A percentile compares a stretch with the other conserved stretches of the same genome.
Conservation (phyloP, 2,797 vertebrate species). For the Spheniscus humboldti region DNA sequence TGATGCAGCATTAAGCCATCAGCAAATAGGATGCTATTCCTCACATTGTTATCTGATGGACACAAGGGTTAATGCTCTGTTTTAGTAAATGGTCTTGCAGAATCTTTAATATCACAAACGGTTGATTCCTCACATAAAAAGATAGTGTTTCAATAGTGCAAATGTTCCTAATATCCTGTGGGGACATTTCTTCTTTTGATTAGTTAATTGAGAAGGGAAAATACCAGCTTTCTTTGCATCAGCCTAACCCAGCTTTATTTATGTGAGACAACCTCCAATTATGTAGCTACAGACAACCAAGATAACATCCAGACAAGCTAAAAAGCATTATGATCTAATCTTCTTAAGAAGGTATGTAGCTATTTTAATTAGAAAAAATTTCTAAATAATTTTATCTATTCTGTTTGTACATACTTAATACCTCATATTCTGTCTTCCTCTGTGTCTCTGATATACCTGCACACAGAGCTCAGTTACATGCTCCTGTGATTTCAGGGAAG, state of each 20-base stretch:
- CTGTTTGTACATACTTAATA: neutral
- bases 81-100: neutral
- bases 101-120: neutral
- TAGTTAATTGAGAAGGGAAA: neutral
- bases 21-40: neutral
- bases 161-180: neutral
- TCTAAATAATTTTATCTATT: neutral
- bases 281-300: neutral
- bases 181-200: neutral
- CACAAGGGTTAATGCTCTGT: neutral
- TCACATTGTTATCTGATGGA: neutral
- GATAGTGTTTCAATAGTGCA: neutral
- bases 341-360: neutral
- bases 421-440: neutral
- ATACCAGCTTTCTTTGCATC: neutral
- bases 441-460: neutral
- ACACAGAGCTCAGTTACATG: neutral
- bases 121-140: neutral
- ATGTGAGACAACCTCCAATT: neutral
- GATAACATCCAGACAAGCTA: neutral
- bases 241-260: neutral
- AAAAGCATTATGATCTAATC: neutral
- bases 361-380: neutral
- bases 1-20: neutral
- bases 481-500: neutral